Percentiles rank a stretch among this genome's conserved stretches.
These are phyloP conservation scores for Sebastiscus tertius DNA, from an alignment of 2,797 vertebrate genomes.

Conservation along the genomic window DNA sequence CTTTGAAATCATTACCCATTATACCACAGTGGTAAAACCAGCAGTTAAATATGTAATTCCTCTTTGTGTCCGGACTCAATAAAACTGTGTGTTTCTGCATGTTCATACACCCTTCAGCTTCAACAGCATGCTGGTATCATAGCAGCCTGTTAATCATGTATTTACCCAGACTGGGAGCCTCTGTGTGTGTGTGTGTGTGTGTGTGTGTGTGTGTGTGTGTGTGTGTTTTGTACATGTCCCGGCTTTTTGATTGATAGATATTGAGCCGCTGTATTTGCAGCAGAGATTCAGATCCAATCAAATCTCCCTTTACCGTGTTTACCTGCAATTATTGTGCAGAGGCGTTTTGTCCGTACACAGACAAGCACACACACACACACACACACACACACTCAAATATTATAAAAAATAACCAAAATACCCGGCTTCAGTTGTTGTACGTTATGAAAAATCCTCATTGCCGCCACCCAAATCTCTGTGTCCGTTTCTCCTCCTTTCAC, in stretches of 20 bases:
- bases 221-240: conserved; percentile 22
- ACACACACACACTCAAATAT: neutral
- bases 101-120: neutral
- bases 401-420: neutral
- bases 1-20: conserved; percentile 6
- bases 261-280: conserved; percentile 40
- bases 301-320: conserved; percentile 25
- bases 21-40: neutral
- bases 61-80: conserved; percentile 8
- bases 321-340: conserved; percentile 14
- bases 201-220: neutral
- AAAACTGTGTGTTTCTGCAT: neutral
- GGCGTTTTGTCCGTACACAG: conserved; percentile 1
- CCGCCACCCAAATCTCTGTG: conserved; percentile 6
- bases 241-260: conserved; percentile 36
- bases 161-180: conserved; percentile 21
- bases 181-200: conserved; percentile 20
- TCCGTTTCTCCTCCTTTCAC: neutral
- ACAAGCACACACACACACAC: conserved; percentile 25
- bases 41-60: neutral
- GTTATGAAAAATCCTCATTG: conserved; percentile 25
- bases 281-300: conserved; percentile 42
- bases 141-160: conserved; percentile 6
- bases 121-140: neutral
- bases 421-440: neutral